Base-by-base conservation (phyloP, 2,888 invertebrate species). In the Achlya flavicornis region DNA sequence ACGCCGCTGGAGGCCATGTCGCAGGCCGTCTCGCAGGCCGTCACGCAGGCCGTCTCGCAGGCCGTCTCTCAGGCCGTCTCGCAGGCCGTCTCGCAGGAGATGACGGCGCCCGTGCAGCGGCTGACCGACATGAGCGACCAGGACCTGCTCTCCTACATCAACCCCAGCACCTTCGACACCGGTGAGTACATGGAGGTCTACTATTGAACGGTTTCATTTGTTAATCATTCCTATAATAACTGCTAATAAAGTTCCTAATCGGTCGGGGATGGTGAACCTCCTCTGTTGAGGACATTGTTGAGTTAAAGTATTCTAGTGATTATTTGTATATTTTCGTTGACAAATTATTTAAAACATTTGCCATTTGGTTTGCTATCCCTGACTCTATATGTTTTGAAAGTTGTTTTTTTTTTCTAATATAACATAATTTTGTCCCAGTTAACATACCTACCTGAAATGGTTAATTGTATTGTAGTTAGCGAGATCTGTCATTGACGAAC, bases 151-250 rank as follows among this genome's bases (percentile, higher is more conserved):
- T 97, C 96, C 86, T 97, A 97, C 90, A 98, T 98, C 76, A 97
- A 98, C 94, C 97, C 98, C 62, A 97, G 96, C 94, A 97, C 97
- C 87, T 98, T 98, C 88, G 98, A 97, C 91, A 96, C 96, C 94
- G 95, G 96, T 96, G 94, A 93, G 95, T 92, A 85, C 79, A 82
- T 87, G 83, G 86, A 87, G 67, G 71, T 80, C 58, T 86, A 84
- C 73, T 87, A 82, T 67, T 66, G 64, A 67, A 61, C 62, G 62
- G 66, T 63, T 64, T 73, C 79, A 78, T 84, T 79, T 84, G 78
- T 87, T 87, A 85, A 88, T 77, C 73, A 84, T 88, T 89, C 87
- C 74, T 84, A 81, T 89, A 86, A 78, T 77, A 85, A 88, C 88
- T 88, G 90, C 89, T 74, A 64, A 60, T 58, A 32, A 14, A 53